Evolutionary conservation across 2,888 invertebrate species (phyloP), one percentile per base, ranked within the genome.

Genomic region (Xestia ashworthii): DNA sequence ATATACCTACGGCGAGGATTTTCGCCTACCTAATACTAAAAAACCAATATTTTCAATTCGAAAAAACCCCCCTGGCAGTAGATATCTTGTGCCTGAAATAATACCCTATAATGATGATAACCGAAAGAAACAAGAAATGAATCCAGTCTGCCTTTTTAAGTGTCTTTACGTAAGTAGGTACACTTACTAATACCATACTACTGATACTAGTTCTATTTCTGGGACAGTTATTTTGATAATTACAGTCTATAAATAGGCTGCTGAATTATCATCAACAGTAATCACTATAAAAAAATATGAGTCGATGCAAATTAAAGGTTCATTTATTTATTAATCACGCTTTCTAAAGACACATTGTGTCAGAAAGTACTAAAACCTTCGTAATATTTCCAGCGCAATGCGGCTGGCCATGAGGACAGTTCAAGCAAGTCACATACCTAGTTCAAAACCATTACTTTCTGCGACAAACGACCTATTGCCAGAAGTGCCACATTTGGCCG

Each of bases 381-480:
- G 5, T 38, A 5, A 19, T 22, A 2, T 64, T 68, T 44, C 6
- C 38, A 50, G 41, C 64, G 64, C 62, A 64, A 66, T 55, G 62
- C 64, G 73, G 41, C 58, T 46, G 46, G 0, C n/a, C 14, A 38
- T 19, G 48, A 58, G 55, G 58, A 68, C 64, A 71, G 75, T 67
- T 70, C 64, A 38, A 83, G 75, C 77, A 79, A 78, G 76, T 85
- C 84, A 83, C 80, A 88, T 88, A 84, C 83, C 78, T 74, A 72
- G 41, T 78, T 76, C 74, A 86, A 64, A 53, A 66, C 81, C 84
- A 90, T 90, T 87, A 90, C 81, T 88, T 89, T 83, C 76, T 53
- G 81, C 90, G 91, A 93, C 88, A 92, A 92, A 93, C 90, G 91
- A 91, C 44, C 90, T 90, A 84, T 58, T 44, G 69, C 64, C 48